Evolutionary conservation across 1,140 invertebrate genomes (phyloP).

Genomic region (Uloborus diversus): DNA sequence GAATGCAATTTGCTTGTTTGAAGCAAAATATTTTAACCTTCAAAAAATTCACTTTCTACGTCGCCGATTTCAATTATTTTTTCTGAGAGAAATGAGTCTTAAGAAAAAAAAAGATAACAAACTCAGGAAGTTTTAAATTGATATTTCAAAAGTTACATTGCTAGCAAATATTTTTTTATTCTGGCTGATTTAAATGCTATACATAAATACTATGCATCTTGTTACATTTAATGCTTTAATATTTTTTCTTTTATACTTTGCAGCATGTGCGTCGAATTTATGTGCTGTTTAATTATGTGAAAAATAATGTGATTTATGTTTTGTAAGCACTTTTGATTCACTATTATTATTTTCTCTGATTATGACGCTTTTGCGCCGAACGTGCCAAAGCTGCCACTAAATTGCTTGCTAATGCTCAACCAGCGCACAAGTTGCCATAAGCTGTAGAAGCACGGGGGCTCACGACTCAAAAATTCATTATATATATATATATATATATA

Average conservation of each 20-base stretch:
- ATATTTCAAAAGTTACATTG: too few relatives aligned
- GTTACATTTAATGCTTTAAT: neutral
- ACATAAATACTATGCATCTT: too few relatives aligned
- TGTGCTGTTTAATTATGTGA: neutral
- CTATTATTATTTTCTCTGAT: neutral
- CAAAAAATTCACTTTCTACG: too few relatives aligned
- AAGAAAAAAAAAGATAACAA: too few relatives aligned
- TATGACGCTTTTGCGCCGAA: neutral
- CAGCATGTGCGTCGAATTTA: neutral
- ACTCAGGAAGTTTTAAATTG: too few relatives aligned
- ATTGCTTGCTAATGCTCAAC: slow-evolving; percentile 97
- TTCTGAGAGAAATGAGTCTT: too few relatives aligned
- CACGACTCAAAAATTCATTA: too few relatives aligned
- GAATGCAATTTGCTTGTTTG: too few relatives aligned
- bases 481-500: too few relatives aligned
- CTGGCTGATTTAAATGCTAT: neutral
- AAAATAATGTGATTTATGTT: neutral
- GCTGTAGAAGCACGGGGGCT: slow-evolving; percentile 91
- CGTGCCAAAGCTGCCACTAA: slow-evolving; percentile 17
- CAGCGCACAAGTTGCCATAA: slow-evolving; percentile 97
- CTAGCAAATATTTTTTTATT: too few relatives aligned
- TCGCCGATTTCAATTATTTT: too few relatives aligned
- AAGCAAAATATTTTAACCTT: too few relatives aligned
- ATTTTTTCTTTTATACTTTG: neutral
- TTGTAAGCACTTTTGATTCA: neutral